A percentile compares a stretch with the other conserved stretches of the same genome.
phyloP scores from a whole-genome alignment of 2,888 invertebrate species.

The Tetheella fluctuosa region DNA sequence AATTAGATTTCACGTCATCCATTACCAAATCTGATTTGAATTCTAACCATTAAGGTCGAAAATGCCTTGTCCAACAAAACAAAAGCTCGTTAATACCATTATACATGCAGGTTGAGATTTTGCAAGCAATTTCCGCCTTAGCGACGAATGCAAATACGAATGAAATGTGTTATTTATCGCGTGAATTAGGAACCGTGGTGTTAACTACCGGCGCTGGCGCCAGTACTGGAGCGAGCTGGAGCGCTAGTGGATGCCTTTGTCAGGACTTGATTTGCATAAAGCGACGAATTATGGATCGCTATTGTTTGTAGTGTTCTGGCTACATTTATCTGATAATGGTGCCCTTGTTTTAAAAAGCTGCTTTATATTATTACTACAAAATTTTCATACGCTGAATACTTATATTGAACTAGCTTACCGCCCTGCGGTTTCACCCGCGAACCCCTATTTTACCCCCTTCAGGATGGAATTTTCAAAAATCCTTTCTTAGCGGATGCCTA shows the following conservation, averaged over 20 bases:
- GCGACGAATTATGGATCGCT: slow-evolving; percentile 39
- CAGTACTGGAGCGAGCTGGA: slow-evolving; percentile 14
- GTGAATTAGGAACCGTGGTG: slow-evolving; percentile 65
- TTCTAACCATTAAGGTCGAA: slow-evolving; percentile 6
- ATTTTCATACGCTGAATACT: no score
- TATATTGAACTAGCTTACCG: no score
- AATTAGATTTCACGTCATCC: no score
- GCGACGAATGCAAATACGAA: slow-evolving; percentile 76
- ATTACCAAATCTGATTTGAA: background rate
- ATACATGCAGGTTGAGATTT: slow-evolving; percentile 65
- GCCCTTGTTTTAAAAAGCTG: background rate
- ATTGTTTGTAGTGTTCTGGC: slow-evolving; percentile 18
- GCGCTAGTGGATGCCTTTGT: slow-evolving; percentile 13
- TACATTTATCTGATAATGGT: slow-evolving; percentile 8
- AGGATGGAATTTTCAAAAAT: no score
- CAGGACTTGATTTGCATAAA: slow-evolving; percentile 42
- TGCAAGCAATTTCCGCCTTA: slow-evolving; percentile 77
- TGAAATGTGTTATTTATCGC: slow-evolving; percentile 79
- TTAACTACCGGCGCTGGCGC: slow-evolving; percentile 46
- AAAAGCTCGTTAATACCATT: slow-evolving; percentile 40
- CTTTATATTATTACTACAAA: no score
- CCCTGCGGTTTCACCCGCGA: no score
- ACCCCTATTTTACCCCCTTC: no score
- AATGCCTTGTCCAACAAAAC: slow-evolving; percentile 49
- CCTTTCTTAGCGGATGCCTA: no score